These are phyloP conservation scores for Montifringilla adamsi DNA, from an alignment of 2,113 vertebrate genomes.

Conservation along the genomic window DNA sequence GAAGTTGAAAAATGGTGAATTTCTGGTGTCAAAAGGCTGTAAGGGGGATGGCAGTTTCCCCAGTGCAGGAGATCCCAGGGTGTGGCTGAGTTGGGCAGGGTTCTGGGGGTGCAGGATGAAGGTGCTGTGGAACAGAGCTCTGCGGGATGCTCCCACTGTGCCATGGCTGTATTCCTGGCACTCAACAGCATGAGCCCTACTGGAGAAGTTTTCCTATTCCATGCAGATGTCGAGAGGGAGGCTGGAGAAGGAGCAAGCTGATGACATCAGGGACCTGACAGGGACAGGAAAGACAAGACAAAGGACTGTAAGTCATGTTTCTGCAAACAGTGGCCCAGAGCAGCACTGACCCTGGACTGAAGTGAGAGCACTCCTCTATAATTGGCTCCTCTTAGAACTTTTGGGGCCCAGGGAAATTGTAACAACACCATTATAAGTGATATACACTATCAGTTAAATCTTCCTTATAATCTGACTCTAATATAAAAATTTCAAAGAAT, in stretches of 20 bases:
- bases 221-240: rapidly evolving
- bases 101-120: neutral
- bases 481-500: neutral
- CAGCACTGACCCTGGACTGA: neutral
- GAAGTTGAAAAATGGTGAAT: neutral
- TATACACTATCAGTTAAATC: neutral
- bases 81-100: neutral
- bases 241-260: neutral
- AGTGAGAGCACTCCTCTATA: neutral
- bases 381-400: neutral
- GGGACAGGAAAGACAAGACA: neutral
- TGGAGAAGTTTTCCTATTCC: neutral
- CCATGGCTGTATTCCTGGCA: neutral
- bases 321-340: neutral
- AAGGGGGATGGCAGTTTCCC: neutral
- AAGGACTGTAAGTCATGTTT: neutral
- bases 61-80: neutral
- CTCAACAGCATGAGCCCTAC: neutral
- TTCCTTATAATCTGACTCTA: neutral
- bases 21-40: neutral
- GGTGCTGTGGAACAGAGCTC: neutral
- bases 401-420: neutral
- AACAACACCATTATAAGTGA: neutral
- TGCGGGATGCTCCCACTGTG: neutral
- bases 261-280: neutral